Percentiles rank a stretch among this genome's conserved stretches.
These are phyloP conservation scores for Harmothoe impar DNA, from an alignment of 2,888 invertebrate species.

Conservation along the genomic window DNA sequence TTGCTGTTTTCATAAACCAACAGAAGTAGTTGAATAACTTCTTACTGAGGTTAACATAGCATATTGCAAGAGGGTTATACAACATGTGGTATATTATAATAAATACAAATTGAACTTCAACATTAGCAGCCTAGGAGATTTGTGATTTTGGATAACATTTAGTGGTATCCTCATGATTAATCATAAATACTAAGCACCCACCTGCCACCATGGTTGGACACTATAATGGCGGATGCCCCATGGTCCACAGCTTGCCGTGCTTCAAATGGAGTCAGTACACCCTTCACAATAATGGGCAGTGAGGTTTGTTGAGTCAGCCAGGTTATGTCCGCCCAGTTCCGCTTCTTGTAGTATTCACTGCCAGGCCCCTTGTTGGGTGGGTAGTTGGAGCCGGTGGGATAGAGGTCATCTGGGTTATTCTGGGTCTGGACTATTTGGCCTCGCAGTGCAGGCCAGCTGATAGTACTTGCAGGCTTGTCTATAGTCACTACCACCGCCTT, in stretches of 20 bases:
- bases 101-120: too few species aligned
- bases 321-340: neutral
- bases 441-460: neutral
- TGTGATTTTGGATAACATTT: too few species aligned
- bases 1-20: too few species aligned
- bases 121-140: too few species aligned
- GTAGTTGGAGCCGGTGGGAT: neutral
- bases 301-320: neutral
- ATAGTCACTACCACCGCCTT: slow-evolving; percentile 32
- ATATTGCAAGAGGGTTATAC: too few species aligned
- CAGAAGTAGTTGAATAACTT: too few species aligned
- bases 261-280: neutral
- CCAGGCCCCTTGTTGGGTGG: neutral
- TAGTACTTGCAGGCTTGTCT: neutral
- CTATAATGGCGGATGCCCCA: neutral
- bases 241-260: neutral
- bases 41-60: too few species aligned
- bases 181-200: neutral
- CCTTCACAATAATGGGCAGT: slow-evolving; percentile 26
- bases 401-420: slow-evolving; percentile 1
- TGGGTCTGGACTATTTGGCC: neutral
- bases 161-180: too few species aligned
- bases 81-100: too few species aligned
- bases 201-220: slow-evolving; percentile 41
- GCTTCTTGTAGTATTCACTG: slow-evolving; percentile 34